phyloP scores from a whole-genome alignment of 2,888 invertebrate genomes.

The Hirtodrosophila histrioides region DNA sequence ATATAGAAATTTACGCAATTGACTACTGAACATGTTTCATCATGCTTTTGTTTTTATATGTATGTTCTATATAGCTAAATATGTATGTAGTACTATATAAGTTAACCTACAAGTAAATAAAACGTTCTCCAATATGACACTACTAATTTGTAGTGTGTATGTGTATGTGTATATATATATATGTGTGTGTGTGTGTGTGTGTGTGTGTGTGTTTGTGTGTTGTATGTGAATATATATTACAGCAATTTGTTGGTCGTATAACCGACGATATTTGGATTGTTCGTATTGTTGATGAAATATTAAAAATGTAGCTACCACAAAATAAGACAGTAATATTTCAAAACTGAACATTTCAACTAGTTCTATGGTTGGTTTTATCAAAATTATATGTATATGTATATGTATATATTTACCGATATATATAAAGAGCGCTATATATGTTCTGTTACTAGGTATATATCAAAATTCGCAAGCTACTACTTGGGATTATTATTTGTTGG shows the following conservation, averaged over 20 bases:
- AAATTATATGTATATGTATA: slow-evolving; percentile 62
- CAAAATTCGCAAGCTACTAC: slow-evolving; percentile 72
- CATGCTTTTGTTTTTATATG: slow-evolving; percentile 61
- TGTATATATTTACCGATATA: slow-evolving; percentile 61
- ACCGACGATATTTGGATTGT: slow-evolving; percentile 15
- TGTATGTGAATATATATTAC: slow-evolving; percentile 51
- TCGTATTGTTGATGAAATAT: slow-evolving; percentile 32
- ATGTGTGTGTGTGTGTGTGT: slow-evolving; percentile 8
- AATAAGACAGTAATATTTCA: slow-evolving; percentile 37
- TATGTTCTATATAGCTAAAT: slow-evolving; percentile 46
- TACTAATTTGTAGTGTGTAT: slow-evolving; percentile 31
- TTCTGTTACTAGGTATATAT: slow-evolving; percentile 52
- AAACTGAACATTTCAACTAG: slow-evolving; percentile 45
- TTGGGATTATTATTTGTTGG: slow-evolving; percentile 49
- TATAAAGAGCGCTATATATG: slow-evolving; percentile 54
- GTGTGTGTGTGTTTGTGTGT: slow-evolving; percentile 10
- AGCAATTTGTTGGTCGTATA: slow-evolving; percentile 28
- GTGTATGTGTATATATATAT: slow-evolving; percentile 18
- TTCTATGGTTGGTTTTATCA: slow-evolving; percentile 39
- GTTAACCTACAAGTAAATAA: slow-evolving; percentile 59
- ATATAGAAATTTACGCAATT: slow-evolving; percentile 61
- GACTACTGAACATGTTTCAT: slow-evolving; percentile 74
- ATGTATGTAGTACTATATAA: slow-evolving; percentile 40
- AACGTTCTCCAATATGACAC: slow-evolving; percentile 37
- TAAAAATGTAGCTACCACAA: slow-evolving; percentile 55